Evolutionary conservation across 1,140 invertebrate genomes (phyloP), one percentile per base, ranked within the genome.

Genomic region (Riptortus pedestris): DNA sequence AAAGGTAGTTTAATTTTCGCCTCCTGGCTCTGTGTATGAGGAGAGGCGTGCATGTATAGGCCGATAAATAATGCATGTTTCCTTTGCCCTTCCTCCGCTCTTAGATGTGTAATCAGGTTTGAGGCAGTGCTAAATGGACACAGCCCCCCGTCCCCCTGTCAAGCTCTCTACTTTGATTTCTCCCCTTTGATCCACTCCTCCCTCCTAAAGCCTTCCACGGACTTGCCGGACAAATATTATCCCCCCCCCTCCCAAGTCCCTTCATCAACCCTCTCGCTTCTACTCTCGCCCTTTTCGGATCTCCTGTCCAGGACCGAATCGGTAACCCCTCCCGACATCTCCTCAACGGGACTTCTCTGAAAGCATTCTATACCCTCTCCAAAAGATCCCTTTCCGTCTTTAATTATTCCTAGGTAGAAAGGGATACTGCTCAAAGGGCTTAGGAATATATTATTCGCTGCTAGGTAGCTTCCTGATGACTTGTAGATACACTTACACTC

Each of bases 31-130:
- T 9, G 48, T 20, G 48, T n/a, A 24, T n/a, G 5, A 24, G 16
- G 7, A 5, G n/a, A 18, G 7, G 7, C 22, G 55, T 58, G 55
- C 55, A 65, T 65, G 64, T 65, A 65, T 60, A 52, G 58, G 38
- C 57, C 64, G 43, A 65, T 65, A 65, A 65, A 65, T 65, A 65
- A 65, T 65, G 64, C 64, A 65, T 65, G 64, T 43, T 57, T 57
- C 60, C 64, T 57, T 65, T 65, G 60, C 47, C 33, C 55, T 29
- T 24, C 38, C 14, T 14, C 52, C n/a, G 57, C 64, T 65, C 64
- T 65, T 65, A 65, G 64, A 65, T 65, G 55, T 65, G 64, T 65
- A 65, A 65, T 59, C 64, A 60, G 59, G 64, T 65, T 65, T 65
- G 58, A 52, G 31, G 31, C 20, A 4, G 11, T 7, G 45, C 64